Conservation (phyloP, 2,888 invertebrate genomes). For the Mimumesa dahlbomi region DNA sequence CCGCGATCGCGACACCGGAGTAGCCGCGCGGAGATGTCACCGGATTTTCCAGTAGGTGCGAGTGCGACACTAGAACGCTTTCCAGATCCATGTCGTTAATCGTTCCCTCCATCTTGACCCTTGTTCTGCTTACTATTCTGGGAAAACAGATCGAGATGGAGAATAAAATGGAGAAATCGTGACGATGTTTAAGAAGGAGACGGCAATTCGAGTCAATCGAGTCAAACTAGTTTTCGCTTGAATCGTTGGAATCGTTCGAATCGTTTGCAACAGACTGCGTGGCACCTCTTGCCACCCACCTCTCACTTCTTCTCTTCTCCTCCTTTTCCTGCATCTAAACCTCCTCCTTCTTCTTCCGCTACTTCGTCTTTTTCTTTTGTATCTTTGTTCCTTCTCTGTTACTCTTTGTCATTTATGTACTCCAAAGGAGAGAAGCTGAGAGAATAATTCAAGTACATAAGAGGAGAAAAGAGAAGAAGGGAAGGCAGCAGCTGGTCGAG, state of each 20-base stretch:
- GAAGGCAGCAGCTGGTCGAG: slow-evolving; percentile 26
- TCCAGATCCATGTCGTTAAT: slow-evolving; percentile 78
- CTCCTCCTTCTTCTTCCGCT: no score
- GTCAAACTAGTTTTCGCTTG: slow-evolving; percentile 70
- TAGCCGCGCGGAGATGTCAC: slow-evolving; percentile 78
- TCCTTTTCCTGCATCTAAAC: no score
- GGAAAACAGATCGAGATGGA: no score
- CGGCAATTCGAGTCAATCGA: slow-evolving; percentile 47
- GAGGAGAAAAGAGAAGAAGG: not conserved
- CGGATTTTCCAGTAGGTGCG: slow-evolving; percentile 74
- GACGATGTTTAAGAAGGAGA: no score
- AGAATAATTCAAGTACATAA: not conserved
- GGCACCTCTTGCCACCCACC: slow-evolving; percentile 69
- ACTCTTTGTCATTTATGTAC: not conserved
- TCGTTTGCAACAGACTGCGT: slow-evolving; percentile 73
- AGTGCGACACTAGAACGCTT: slow-evolving; percentile 82
- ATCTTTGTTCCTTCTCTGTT: no score
- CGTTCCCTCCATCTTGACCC: not conserved
- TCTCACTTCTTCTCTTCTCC: no score
- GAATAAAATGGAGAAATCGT: slow-evolving; percentile 11
- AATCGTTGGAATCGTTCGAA: slow-evolving; percentile 52
- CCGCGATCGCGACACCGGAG: slow-evolving; percentile 82
- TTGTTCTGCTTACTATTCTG: no score
- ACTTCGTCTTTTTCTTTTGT: no score
- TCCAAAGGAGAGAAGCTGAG: not conserved